These are phyloP conservation scores for Sinelater perroti DNA, from an alignment of 2,888 invertebrate species.

Conservation along the genomic window DNA sequence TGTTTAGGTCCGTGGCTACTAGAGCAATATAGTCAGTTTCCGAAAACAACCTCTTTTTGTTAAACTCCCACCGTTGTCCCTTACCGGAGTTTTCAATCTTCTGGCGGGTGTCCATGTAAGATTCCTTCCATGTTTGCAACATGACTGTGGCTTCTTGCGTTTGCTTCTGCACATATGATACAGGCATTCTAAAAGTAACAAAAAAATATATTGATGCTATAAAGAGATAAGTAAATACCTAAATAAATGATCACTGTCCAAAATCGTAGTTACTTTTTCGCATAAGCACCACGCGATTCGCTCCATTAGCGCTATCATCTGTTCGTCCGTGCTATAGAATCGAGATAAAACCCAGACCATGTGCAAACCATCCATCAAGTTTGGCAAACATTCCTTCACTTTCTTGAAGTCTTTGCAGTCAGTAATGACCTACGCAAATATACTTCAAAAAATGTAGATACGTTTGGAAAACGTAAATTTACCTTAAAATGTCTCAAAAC, in stretches of 20 bases:
- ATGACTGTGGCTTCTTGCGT: slow-evolving; percentile 69
- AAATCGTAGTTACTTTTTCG: slow-evolving; percentile 75
- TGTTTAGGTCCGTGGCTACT: slow-evolving; percentile 69
- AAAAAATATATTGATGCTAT: slow-evolving; percentile 3
- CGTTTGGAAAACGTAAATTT: too few species aligned
- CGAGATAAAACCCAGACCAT: slow-evolving; percentile 92
- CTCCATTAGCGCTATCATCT: slow-evolving; percentile 84
- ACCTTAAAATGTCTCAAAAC: slow-evolving; percentile 77
- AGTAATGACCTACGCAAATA: slow-evolving; percentile 53
- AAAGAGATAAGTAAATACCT: slow-evolving; percentile 69
- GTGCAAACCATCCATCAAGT: slow-evolving; percentile 83
- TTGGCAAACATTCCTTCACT: slow-evolving; percentile 77
- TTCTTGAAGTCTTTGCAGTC: slow-evolving; percentile 71
- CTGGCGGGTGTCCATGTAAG: slow-evolving; percentile 81
- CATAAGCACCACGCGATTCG: slow-evolving; percentile 85
- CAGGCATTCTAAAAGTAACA: slow-evolving; percentile 59
- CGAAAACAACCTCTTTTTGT: slow-evolving; percentile 80
- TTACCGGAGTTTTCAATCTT: slow-evolving; percentile 87
- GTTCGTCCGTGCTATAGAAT: slow-evolving; percentile 84
- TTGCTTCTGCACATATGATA: slow-evolving; percentile 58
- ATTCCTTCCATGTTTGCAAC: slow-evolving; percentile 77
- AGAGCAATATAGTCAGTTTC: slow-evolving; percentile 83
- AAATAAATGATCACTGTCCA: slow-evolving; percentile 78
- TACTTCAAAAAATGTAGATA: neutral
- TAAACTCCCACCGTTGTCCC: slow-evolving; percentile 92